phyloP scores from a whole-genome alignment of 1,140 invertebrate genomes.

The Aphis gossypii region DNA sequence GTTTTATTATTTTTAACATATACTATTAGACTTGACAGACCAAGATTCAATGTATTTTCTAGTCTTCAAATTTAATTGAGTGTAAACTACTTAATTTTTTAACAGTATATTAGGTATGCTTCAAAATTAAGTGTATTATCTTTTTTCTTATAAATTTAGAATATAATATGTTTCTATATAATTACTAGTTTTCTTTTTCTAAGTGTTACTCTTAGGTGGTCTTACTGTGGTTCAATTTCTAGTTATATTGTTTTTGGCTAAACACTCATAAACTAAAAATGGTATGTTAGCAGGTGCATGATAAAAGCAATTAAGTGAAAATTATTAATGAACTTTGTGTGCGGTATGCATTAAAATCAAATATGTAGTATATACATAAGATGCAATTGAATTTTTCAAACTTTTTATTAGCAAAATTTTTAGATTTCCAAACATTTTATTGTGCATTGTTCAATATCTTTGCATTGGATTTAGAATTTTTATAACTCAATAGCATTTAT shows the following conservation, averaged over 20 bases:
- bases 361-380: too few species aligned
- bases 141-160: neutral
- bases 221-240: too few species aligned
- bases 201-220: too few species aligned
- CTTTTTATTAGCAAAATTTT: too few species aligned
- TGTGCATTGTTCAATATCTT: neutral
- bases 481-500: neutral
- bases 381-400: neutral
- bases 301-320: neutral
- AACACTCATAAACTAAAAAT: too few species aligned
- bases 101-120: neutral
- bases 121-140: neutral
- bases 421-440: neutral
- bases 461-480: neutral
- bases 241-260: too few species aligned
- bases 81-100: neutral
- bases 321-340: too few species aligned
- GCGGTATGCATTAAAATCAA: too few species aligned
- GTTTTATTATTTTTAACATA: neutral
- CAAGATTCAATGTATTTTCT: conserved; percentile 35
- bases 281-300: neutral
- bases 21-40: neutral
- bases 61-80: conserved; percentile 47
- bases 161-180: neutral
- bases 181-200: too few species aligned